A percentile compares a stretch with the other conserved stretches of the same genome.
phyloP scores from a whole-genome alignment of 2,797 vertebrate species.

The Babyrousa celebensis region DNA sequence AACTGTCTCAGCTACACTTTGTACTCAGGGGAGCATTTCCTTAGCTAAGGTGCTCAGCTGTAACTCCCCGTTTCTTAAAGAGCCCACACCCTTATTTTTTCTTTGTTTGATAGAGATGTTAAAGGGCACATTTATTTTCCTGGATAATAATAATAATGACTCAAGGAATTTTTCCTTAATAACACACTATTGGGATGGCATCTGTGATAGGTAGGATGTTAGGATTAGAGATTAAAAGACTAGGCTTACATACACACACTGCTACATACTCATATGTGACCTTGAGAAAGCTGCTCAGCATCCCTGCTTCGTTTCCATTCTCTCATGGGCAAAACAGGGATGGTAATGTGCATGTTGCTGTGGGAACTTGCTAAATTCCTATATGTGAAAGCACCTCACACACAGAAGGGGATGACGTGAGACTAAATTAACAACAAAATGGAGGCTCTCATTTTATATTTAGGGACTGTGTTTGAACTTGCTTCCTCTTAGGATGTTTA shows the following conservation, averaged over 20 bases:
- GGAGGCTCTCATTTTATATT: background rate
- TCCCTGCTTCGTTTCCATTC: background rate
- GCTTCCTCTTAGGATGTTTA: background rate
- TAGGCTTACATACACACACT: background rate
- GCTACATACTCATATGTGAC: background rate
- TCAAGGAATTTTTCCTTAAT: conserved; percentile 15
- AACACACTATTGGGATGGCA: background rate
- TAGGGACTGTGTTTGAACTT: background rate
- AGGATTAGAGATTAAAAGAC: background rate
- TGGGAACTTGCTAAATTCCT: background rate
- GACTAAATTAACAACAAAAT: background rate
- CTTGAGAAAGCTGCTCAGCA: background rate
- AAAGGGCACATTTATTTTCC: conserved; percentile 26
- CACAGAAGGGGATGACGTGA: background rate
- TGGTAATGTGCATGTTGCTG: background rate
- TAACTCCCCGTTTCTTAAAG: background rate
- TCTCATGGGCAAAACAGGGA: background rate
- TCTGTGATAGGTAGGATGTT: background rate
- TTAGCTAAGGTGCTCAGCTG: background rate
- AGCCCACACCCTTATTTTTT: background rate
- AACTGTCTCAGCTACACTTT: background rate
- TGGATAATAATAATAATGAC: background rate
- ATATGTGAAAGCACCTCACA: background rate
- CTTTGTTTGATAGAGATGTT: background rate
- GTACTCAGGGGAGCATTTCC: background rate